A percentile compares a stretch with the other conserved stretches of the same genome.
These are phyloP conservation scores for Argynnis bischoffii DNA, from an alignment of 2,888 invertebrate genomes.

Conservation along the genomic window DNA sequence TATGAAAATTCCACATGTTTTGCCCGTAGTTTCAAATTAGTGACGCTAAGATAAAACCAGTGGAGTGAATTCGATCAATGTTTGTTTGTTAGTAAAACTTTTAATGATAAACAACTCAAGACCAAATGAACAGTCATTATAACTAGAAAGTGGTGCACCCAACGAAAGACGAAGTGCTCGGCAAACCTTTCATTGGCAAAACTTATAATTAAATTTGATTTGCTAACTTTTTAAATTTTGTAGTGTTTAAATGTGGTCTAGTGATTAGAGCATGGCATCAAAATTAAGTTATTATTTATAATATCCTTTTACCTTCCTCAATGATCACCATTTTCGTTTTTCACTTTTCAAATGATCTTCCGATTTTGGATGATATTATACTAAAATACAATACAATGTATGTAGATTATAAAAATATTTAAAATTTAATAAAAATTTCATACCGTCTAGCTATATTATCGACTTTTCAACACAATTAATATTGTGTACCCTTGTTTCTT, in stretches of 20 bases:
- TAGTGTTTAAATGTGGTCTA: neutral
- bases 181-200: constrained; percentile 6
- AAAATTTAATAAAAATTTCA: no score
- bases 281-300: no score
- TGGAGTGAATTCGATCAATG: constrained; percentile 31
- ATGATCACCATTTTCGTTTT: no score
- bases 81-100: constrained; percentile 32
- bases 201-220: constrained; percentile 21
- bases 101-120: constrained; percentile 39
- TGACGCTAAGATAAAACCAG: constrained; percentile 13
- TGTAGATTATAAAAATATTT: no score
- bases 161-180: constrained; percentile 16
- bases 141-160: constrained; percentile 20
- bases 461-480: constrained; percentile 10
- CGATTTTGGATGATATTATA: no score
- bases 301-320: no score
- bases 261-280: no score
- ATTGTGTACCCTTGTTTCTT: constrained; percentile 8
- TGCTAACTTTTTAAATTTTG: neutral
- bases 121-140: constrained; percentile 34
- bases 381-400: no score
- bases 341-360: no score
- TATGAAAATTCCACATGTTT: neutral
- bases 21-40: constrained; percentile 9
- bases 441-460: neutral